Conservation (phyloP, 2,113 vertebrate genomes). For the Nycticebus coucang region DNA sequence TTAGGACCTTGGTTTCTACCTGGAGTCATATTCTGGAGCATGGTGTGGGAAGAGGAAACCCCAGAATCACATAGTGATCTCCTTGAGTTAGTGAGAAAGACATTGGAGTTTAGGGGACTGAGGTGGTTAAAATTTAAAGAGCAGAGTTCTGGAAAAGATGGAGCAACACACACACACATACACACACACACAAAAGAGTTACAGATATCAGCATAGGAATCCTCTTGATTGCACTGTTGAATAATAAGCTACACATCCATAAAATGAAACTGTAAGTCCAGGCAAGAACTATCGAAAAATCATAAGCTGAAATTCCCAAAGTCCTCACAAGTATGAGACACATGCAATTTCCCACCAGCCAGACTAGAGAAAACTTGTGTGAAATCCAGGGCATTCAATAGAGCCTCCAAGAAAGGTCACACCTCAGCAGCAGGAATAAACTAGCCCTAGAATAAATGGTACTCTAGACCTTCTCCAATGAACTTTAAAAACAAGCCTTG, state of each 20-base stretch:
- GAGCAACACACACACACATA: background rate
- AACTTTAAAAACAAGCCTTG: background rate
- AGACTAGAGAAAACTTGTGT: background rate
- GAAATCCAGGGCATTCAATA: background rate
- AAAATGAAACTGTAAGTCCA: background rate
- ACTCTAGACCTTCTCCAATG: background rate
- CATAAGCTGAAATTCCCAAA: background rate
- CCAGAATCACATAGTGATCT: background rate
- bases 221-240: background rate
- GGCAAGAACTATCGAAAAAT: background rate
- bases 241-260: background rate
- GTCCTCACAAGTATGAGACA: background rate
- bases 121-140: background rate
- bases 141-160: slow-evolving; percentile 4
- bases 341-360: background rate
- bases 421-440: background rate
- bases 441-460: slow-evolving; percentile 17
- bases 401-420: background rate
- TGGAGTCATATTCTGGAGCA: slow-evolving; percentile 7
- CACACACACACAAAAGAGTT: slow-evolving; percentile 21
- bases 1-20: background rate
- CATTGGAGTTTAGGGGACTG: background rate
- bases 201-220: background rate
- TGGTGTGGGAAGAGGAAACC: background rate
- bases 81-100: background rate